These are phyloP conservation scores for Sphenodon punctatus DNA, from an alignment of 2,797 vertebrate genomes.

Conservation along the genomic window DNA sequence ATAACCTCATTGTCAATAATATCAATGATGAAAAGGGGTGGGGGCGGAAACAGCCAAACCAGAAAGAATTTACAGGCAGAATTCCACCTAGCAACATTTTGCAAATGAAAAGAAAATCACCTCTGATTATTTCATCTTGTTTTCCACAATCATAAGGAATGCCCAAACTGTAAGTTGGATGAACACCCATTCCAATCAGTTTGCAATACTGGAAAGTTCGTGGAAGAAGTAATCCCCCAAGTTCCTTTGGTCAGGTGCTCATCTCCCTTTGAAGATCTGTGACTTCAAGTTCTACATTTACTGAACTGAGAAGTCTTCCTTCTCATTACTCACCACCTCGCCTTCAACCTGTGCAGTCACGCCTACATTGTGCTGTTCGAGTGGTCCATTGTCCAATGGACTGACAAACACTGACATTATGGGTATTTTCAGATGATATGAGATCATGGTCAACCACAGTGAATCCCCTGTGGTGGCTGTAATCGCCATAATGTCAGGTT, in stretches of 20 bases:
- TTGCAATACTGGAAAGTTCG: neutral
- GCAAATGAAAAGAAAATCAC: neutral
- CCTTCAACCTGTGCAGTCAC: neutral
- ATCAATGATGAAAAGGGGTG: too few species aligned
- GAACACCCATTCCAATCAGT: too few species aligned
- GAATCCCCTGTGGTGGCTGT: too few species aligned
- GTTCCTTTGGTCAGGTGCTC: neutral
- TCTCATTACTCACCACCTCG: neutral
- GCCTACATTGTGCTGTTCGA: accelerated
- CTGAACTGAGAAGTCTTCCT: neutral
- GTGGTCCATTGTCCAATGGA: neutral
- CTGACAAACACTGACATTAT: accelerated
- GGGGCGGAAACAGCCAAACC: neutral
- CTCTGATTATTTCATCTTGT: neutral
- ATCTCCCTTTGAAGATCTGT: too few species aligned
- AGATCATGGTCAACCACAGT: too few species aligned
- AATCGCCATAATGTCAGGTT: too few species aligned
- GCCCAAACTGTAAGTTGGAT: too few species aligned
- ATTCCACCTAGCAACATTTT: neutral
- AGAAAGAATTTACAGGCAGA: neutral
- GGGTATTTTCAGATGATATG: too few species aligned
- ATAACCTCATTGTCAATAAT: neutral
- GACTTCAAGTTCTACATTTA: too few species aligned
- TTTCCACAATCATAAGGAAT: too few species aligned
- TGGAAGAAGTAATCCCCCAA: neutral